Evolutionary conservation across 2,113 vertebrate genomes (phyloP).

Genomic region (Rhodinocichla rosea): DNA sequence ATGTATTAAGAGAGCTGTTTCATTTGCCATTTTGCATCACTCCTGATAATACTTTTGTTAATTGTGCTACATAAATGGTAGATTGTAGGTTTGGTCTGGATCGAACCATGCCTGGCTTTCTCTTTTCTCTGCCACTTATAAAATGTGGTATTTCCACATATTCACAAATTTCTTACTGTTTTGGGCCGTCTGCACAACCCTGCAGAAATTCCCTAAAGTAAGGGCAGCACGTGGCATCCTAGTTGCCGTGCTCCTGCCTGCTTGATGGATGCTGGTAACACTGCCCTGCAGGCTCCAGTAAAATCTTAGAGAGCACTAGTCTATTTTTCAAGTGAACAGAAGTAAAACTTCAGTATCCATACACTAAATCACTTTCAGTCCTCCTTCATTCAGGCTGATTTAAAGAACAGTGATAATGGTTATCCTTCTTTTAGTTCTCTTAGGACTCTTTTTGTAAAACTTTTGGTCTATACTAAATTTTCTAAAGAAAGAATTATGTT

Average conservation of each 20-base stretch:
- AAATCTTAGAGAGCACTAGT: neutral
- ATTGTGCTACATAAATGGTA: neutral
- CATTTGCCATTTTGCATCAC: neutral
- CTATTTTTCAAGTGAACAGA: neutral
- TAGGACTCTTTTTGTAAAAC: neutral
- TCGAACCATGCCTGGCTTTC: accelerated
- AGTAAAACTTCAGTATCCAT: neutral
- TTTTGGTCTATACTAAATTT: neutral
- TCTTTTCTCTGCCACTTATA: neutral
- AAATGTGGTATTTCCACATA: accelerated
- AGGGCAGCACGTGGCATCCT: neutral
- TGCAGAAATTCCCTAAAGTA: neutral
- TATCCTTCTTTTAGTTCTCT: neutral
- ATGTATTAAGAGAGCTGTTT: neutral
- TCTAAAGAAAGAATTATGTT: neutral
- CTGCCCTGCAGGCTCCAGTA: neutral
- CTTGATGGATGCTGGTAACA: neutral
- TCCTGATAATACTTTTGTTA: neutral
- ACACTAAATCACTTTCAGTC: neutral
- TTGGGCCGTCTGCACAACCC: neutral
- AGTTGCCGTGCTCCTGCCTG: neutral
- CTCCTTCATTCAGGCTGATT: neutral
- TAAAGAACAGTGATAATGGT: neutral
- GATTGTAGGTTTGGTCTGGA: neutral
- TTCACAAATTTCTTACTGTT: neutral